Percentiles rank a stretch among this genome's conserved stretches.
phyloP scores from a whole-genome alignment of 1,140 invertebrate genomes.

The Nasonia giraulti region DNA sequence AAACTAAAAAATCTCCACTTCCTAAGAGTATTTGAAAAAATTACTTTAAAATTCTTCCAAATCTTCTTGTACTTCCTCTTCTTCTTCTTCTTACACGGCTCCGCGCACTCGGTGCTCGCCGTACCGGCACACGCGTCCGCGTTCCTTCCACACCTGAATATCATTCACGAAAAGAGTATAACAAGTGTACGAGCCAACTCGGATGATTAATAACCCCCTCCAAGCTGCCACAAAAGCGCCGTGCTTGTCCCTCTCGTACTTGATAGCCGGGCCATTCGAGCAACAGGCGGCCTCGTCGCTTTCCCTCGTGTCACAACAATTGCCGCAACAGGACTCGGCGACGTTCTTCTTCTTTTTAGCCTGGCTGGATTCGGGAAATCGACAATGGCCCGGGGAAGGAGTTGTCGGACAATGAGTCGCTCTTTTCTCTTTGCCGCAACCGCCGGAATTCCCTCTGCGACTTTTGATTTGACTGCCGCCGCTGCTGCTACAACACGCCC shows the following conservation, averaged over 20 bases:
- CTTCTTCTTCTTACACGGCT: background rate
- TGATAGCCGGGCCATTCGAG: background rate
- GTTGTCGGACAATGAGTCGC: too few species aligned
- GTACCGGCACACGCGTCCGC: background rate
- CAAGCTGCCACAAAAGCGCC: too few species aligned
- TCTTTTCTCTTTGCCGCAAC: too few species aligned
- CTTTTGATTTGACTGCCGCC: too few species aligned
- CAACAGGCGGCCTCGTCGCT: background rate
- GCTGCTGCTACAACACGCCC: background rate
- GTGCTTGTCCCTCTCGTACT: background rate
- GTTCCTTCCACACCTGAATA: too few species aligned
- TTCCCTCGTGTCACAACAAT: background rate
- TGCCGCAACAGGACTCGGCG: background rate
- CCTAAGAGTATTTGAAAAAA: background rate
- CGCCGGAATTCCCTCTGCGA: too few species aligned
- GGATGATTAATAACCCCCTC: too few species aligned
- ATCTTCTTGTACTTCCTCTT: background rate
- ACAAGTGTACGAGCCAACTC: too few species aligned
- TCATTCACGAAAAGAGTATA: too few species aligned
- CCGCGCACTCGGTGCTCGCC: background rate
- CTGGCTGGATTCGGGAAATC: too few species aligned
- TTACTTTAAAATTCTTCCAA: constrained; percentile 12
- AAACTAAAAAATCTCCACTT: too few species aligned
- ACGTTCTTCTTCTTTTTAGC: background rate
- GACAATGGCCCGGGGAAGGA: too few species aligned